Evolutionary conservation across 2,888 invertebrate genomes (phyloP), one percentile per base, ranked within the genome.

Genomic region (Callinectes sapidus): DNA sequence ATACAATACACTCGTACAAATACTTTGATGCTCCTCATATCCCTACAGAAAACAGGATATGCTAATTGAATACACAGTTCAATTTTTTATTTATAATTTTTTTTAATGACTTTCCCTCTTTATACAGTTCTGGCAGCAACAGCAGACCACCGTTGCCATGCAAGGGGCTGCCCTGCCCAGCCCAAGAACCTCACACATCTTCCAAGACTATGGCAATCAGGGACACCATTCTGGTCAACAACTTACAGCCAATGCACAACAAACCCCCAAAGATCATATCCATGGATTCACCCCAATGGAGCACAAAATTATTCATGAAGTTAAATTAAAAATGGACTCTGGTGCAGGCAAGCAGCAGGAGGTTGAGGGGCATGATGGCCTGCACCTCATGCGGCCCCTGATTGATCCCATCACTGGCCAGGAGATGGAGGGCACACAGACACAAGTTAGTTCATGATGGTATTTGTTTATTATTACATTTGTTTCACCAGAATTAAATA

Each of bases 121-220:
- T 88, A 86, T 87, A 55, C 91, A 92, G 92, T 90, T 77, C 55
- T 92, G 92, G 92, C 92, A 92, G 88, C 92, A 92, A 87, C 92
- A 92, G 42, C 92, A 92, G 77, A 87, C 92, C 54, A 87, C 90
- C 90, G 92, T 92, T 77, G 87, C 92, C 90, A 90, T 92, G 66
- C 92, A 92, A 66, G 90, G 92, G 18, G 48, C 91, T 39, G 77
- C 92, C 23, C 28, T 92, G 35, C 91, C 92, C n/a, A 92, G 88
- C 81, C 92, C 92, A 32, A 77, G 92, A 89, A 92, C 91, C 23
- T 90, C 90, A 28, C 92, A 92, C 90, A 87, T 92, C 90, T 92
- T 91, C 48, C 91, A 92, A 77, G 92, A 91, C 32, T 92, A 91
- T 89, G 90, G 90, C 55, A 92, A 61, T 48, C 92, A 90, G 81